Base-by-base conservation (phyloP, 1,140 invertebrate species). In the Triops cancriformis region DNA sequence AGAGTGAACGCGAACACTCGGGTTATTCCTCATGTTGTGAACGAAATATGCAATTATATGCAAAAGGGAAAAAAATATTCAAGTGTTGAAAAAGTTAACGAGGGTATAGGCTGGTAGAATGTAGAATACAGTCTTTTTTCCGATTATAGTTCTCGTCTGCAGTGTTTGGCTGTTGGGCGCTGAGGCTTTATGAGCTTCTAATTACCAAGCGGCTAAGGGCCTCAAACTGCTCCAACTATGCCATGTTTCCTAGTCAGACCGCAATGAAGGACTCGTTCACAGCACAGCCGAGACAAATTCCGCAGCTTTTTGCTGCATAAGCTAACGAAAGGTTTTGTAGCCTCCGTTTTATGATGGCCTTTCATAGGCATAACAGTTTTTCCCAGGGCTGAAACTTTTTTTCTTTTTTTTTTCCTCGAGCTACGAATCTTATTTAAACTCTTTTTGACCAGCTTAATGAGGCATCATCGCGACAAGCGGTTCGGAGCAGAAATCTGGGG, bases 401-500 rank as follows among this genome's bases (percentile, higher is more conserved):
- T 37, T 7, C 31, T 37, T 37, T 37, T 37, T 7, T 23, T 64
- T 64, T 64, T 23, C 23, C 18, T 64, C 51, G 14, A 64, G 51
- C 51, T 64, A 37, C 23, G 51, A 64, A 64, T 64, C 51, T 64
- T 64, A 18, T 64, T 37, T 64, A 64, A 64, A 64, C 51, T 23
- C 51, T 64, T 23, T 37, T 64, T 64, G 51, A 64, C 51, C 51
- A 64, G 51, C 51, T 64, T 64, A 64, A 64, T 64, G 51, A 64
- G 51, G 51, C 51, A 64, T 64, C 51, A 64, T 64, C 51, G 51
- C 51, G 51, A 10, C 51, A 64, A 64, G 51, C 51, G 51, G 51
- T 64, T 64, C 51, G 14, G 51, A 64, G 51, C 51, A 64, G 51
- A 64, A 64, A 64, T 64, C 18, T 64, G 14, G 18, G 51, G 51